Evolutionary conservation across 2,113 vertebrate genomes (phyloP), one percentile per base, ranked within the genome.

Genomic region (Eptesicus fuscus): DNA sequence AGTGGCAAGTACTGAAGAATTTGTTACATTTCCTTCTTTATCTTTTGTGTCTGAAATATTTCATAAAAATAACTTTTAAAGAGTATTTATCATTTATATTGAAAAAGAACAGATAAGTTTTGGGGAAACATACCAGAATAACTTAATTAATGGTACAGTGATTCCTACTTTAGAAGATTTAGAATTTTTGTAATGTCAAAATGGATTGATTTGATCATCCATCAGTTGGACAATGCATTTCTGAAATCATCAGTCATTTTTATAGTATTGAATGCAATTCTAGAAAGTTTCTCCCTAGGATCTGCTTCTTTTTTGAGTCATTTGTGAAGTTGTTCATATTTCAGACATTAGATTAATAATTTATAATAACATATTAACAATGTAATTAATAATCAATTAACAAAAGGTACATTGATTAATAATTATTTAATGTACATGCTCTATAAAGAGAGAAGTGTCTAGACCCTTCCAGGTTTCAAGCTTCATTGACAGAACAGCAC

Each of bases 41-140:
- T 56, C 53, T 56, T 67, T 88, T 83, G 35, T 77, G 51, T 73
- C 70, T 51, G 10, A 88, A 71, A 65, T 83, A 87, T 61, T 90
- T 90, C n/a, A 70, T 77, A 83, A 91, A 94, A 88, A 92, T 84
- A 71, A 65, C 49, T 61, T 51, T 90, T 73, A 67, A 49, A 74
- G 40, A 76, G 22, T 70, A 77, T 71, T 79, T 73, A 44, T 87
- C 7, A 12, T 74, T 74, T 86, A 32, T 82, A 63, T 70, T 76
- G 77, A n/a, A 70, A 76, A 76, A 95, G 49, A 76, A 91, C 59
- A 63, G 76, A 44, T 91, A 83, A 51, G 40, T 6, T 59, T 91
- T 61, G 37, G 9, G 12, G 22, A 88, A 83, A 88, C 12, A 40
- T 42, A 49, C 23, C 8, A 44, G 40, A 70, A 88, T 42, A 93